Evolutionary conservation across 2,888 invertebrate species (phyloP).

Genomic region (Rugalucina vietnamica): DNA sequence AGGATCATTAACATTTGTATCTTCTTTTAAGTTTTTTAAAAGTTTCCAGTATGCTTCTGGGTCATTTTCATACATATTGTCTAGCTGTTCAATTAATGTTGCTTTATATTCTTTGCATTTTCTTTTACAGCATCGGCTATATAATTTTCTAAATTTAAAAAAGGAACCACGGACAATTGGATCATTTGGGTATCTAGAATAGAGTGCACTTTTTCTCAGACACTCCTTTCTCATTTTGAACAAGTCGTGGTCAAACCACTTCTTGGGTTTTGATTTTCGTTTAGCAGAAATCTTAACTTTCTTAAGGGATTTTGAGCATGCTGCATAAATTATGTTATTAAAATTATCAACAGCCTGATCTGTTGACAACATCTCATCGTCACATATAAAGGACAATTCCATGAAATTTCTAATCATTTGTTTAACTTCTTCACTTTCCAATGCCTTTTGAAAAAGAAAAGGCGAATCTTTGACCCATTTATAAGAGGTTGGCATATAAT

Average conservation of each 20-base stretch:
- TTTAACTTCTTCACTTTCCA: neutral
- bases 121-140: neutral
- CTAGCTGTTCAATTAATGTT: neutral
- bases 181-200: neutral
- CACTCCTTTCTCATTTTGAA: neutral
- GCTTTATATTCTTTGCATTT: neutral
- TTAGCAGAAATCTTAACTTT: neutral
- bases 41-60: neutral
- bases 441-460: neutral
- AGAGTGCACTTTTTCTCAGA: neutral
- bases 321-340: neutral
- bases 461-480: neutral
- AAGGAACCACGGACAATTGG: neutral
- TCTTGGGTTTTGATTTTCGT: neutral
- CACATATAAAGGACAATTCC: neutral
- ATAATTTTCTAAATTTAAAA: neutral
- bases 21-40: neutral
- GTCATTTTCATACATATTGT: neutral
- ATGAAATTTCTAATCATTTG: neutral
- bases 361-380: neutral
- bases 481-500: neutral
- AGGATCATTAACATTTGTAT: neutral
- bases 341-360: neutral
- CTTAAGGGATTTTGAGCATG: neutral
- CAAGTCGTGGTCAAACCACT: neutral